Base-by-base conservation (phyloP, 2,113 vertebrate species). In the Dendrocopos noguchii region DNA sequence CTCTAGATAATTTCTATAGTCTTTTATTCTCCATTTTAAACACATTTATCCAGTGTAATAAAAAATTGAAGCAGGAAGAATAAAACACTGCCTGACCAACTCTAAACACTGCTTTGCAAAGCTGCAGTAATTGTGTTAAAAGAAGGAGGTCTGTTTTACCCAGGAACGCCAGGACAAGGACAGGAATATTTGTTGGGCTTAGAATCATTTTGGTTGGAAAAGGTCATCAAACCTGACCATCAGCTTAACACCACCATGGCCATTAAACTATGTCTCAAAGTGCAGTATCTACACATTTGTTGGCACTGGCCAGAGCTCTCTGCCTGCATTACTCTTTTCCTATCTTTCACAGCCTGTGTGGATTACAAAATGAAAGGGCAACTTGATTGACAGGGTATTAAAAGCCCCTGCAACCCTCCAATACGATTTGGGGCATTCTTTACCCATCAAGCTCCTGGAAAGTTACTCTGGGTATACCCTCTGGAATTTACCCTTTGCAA, bases 311-410 rank as follows among this genome's bases (percentile, higher is more conserved):
- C 47, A 53, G 42, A 0, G 39, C 47, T 24, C 77, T 33, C 36
- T 64, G 42, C 75, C 44, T 16, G 33, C 22, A 2, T 21, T 20
- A 28, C 52, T 66, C 22, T 57, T n/a, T 72, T 16, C 4, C 59
- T 46, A 7, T 14, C 25, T 83, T 59, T 12, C 57, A 15, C 25
- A 27, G 65, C 15, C 57, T 18, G 65, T 28, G 33, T 60, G 78
- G 93, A 86, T 74, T 80, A 16, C 25, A 46, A 70, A 94, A 55
- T n/a, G 57, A 96, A 95, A 92, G 66, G 79, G 65, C 36, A 73
- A 24, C 70, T 75, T 39, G 73, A 64, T 2, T 90, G 94, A 34
- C 82, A 72, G 24, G 20, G 36, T 59, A 10, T 29, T 10, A 47
- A 53, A 65, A 79, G 33, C 44, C 65, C 50, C 79, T 16, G 36